Base-by-base conservation (phyloP, 1,140 invertebrate genomes). In the Ooceraea biroi region DNA sequence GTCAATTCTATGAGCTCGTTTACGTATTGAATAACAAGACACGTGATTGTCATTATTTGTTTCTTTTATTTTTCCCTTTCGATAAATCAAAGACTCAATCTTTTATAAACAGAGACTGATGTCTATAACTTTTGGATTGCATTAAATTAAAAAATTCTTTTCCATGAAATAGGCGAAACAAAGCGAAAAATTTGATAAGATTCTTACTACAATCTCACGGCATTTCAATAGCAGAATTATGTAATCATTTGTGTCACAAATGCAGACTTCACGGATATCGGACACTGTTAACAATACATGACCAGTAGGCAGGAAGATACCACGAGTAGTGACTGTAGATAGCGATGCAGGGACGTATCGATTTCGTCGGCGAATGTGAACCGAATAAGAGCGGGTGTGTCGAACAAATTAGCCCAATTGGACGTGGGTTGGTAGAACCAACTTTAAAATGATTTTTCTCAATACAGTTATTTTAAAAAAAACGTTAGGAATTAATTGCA, bases 341-440 rank as follows among this genome's bases (percentile, higher is more conserved):
- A 78, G 84, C 68, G 55, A 36, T 30, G 66, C 78, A 73, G 69
- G 52, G 61, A 55, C 72, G 60, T 90, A 90, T 90, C 86, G 89
- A 90, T 89, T 88, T 58, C 52, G 85, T 73, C 77, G 44, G 69
- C 72, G 74, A 71, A 82, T 63, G 61, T 71, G 60, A 46, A 22
- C 73, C 46, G 44, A 7, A 83, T 69, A 71, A 10, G 80, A 73
- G 83, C 88, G 88, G 89, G 89, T 72, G 88, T 88, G 83, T 83
- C 86, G 52, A 73, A 80, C 72, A 60, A 88, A 89, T 82, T 82
- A 73, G 74, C 74, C 36, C 72, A 57, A 65, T 84, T 86, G 27
- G 27, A 77, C 14, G 11, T 12, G n/a, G n/a, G n/a, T n/a, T n/a
- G 19, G 22, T 76, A 41, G 10, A 36, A 50, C 7, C n/a, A 5